A percentile compares a stretch with the other conserved stretches of the same genome.
These are phyloP conservation scores for Sarcophaga peregrina DNA, from an alignment of 1,140 invertebrate species.

Conservation along the genomic window DNA sequence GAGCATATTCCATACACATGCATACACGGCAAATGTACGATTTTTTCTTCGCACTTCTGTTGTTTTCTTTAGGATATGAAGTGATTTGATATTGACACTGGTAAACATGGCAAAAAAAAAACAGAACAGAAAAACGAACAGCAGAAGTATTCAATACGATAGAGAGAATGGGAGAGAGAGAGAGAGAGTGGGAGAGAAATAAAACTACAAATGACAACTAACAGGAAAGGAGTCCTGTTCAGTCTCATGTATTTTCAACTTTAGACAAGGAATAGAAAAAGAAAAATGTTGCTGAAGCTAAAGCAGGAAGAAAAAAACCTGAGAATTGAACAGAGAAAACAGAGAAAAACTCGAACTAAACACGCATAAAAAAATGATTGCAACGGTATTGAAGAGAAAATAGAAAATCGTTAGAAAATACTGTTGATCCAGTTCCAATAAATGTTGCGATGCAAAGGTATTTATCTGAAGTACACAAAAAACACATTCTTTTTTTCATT, in stretches of 20 bases:
- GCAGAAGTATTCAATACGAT: not conserved
- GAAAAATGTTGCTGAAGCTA: too few species aligned
- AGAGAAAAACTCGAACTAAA: not conserved
- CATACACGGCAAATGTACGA: not conserved
- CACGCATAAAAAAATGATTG: not conserved
- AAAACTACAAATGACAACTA: not conserved
- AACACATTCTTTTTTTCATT: not conserved
- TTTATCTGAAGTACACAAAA: not conserved
- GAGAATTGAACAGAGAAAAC: too few species aligned
- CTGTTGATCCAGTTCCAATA: conserved; percentile 31
- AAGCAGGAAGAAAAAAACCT: too few species aligned
- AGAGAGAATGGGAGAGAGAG: not conserved
- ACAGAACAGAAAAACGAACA: not conserved
- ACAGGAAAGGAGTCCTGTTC: too few species aligned
- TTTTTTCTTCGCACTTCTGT: not conserved
- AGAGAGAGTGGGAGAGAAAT: not conserved
- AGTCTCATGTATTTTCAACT: too few species aligned
- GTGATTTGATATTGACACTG: conserved; percentile 26
- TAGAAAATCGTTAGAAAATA: not conserved
- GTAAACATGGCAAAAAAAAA: not conserved
- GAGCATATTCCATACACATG: not conserved
- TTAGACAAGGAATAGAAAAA: too few species aligned
- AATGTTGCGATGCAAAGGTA: conserved; percentile 26
- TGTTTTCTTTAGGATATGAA: conserved; percentile 25
- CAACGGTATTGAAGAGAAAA: not conserved